Evolutionary conservation across 2,113 vertebrate genomes (phyloP), one percentile per base, ranked within the genome.

Genomic region (Elanus axillaris): DNA sequence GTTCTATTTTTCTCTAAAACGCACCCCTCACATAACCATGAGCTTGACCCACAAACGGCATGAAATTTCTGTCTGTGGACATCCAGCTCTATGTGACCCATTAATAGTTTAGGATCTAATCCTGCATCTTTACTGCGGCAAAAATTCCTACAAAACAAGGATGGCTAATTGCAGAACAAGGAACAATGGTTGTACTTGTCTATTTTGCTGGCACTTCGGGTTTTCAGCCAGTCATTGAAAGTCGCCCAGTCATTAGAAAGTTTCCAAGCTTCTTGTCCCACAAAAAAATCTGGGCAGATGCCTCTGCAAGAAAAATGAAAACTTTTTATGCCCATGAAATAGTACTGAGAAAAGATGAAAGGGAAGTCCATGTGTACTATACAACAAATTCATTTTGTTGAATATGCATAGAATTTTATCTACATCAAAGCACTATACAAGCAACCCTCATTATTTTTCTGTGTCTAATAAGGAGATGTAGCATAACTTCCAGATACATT

Each of bases 211-310:
- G 99, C 95, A 34, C 98, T 97, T 94, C 90, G 98, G 43, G 98
- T 98, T 89, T 99, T 97, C 67, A 98, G 26, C 99, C 99, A 99
- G 45, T 98, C 97, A 3, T 98, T 29, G 23, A 99, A 99, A 53
- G 42, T 79, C 14, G 98, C 97, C 98, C 98, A 98, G 94, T 99
- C 99, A 19, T 95, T 29, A 43, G 98, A 97, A 90, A 97, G 98
- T 59, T 95, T 96, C 99, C 99, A 99, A 0, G 99, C 97, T 77
- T 98, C 98, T 94, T 99, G 98, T 36, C 99, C 99, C n/a, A 98
- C 97, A 87, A 98, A 99, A 96, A 99, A 99, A 83, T 99, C 99
- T 38, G 99, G 99, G 58, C 98, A 98, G 56, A 99, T 97, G 45
- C 98, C 97, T 84, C 99, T 98, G 91, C 42, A 95, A 93, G 86